Evolutionary conservation across 2,888 invertebrate genomes (phyloP).

Genomic region (Synergus gifuensis): DNA sequence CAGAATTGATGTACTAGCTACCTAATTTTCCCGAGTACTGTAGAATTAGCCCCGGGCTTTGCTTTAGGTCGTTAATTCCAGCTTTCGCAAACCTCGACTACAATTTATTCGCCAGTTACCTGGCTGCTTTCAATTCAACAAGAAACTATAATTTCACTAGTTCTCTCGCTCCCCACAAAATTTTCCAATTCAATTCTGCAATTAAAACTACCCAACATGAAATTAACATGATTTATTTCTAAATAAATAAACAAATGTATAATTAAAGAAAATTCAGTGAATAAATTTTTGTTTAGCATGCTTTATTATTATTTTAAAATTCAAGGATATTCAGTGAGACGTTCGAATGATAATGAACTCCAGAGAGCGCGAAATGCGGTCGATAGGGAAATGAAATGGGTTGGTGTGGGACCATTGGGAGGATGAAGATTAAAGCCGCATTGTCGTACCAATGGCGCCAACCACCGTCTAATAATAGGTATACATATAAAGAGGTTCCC

Average conservation of each 20-base stretch:
- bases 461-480: constrained; percentile 39
- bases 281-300: neutral
- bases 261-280: too few species aligned
- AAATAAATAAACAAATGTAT: neutral
- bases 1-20: constrained; percentile 35
- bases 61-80: constrained; percentile 38
- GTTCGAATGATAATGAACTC: constrained; percentile 37
- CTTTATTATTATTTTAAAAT: neutral
- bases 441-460: constrained; percentile 38
- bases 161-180: neutral
- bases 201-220: neutral
- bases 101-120: constrained; percentile 36
- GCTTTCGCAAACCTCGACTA: constrained; percentile 38
- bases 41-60: constrained; percentile 37
- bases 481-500: constrained; percentile 37
- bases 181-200: constrained; percentile 15
- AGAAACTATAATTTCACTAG: constrained; percentile 15
- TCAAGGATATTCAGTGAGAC: constrained; percentile 30
- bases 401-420: constrained; percentile 33
- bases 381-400: constrained; percentile 40
- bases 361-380: constrained; percentile 36
- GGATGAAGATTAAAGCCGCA: constrained; percentile 41
- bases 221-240: neutral
- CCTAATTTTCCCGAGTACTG: constrained; percentile 33
- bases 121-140: constrained; percentile 36